Conservation (phyloP, 30 jellyfish, hydroid and myxozoan genomes). For the Hydractinia echinata region DNA sequence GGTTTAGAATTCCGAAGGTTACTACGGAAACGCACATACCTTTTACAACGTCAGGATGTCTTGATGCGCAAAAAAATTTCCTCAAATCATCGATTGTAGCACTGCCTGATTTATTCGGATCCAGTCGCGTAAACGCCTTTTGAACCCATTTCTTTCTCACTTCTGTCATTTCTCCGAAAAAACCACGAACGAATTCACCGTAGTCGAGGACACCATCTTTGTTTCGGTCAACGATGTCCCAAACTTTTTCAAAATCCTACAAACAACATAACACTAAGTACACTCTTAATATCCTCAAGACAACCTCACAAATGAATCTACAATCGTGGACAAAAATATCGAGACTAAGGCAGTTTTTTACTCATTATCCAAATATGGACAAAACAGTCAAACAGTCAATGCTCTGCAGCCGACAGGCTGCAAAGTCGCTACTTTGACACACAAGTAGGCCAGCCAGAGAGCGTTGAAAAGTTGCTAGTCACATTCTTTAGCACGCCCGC, state of each 20-base stretch:
- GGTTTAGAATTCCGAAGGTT: neutral
- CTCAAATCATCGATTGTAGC: slow-evolving; percentile 35
- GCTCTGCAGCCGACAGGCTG: too few species aligned
- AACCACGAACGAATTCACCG: slow-evolving; percentile 54
- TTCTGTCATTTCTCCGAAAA: slow-evolving; percentile 71
- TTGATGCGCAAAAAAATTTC: slow-evolving; percentile 53
- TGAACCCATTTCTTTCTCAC: slow-evolving; percentile 57
- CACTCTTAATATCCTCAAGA: too few species aligned
- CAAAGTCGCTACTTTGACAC: too few species aligned
- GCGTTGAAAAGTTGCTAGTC: too few species aligned
- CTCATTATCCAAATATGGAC: too few species aligned
- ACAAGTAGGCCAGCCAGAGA: too few species aligned
- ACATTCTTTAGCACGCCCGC: too few species aligned
- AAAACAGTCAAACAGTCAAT: too few species aligned
- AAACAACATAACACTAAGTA: too few species aligned
- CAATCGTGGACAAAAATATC: too few species aligned
- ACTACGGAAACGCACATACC: slow-evolving; percentile 25
- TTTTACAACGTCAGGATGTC: slow-evolving; percentile 54
- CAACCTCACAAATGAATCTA: too few species aligned
- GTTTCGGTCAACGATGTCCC: slow-evolving; percentile 50
- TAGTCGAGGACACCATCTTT: slow-evolving; percentile 51
- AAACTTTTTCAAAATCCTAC: slow-evolving; percentile 44
- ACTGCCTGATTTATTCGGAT: slow-evolving; percentile 52
- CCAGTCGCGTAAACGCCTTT: slow-evolving; percentile 66
- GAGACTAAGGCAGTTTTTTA: too few species aligned